phyloP scores from a whole-genome alignment of 2,888 invertebrate species.

The Nomada goodeniana region DNA sequence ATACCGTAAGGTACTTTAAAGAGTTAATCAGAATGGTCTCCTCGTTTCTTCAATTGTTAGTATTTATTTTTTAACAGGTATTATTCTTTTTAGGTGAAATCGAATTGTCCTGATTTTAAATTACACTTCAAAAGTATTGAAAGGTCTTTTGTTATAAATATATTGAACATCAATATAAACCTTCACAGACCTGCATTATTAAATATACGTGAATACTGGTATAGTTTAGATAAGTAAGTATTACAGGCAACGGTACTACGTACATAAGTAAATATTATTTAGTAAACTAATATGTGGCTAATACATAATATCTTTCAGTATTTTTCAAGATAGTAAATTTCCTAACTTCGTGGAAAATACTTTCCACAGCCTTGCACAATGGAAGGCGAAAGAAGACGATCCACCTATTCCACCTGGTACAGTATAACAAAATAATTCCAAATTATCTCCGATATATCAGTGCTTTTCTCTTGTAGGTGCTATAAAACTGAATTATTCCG shows the following conservation, averaged over 20 bases:
- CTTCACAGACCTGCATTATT: slow-evolving; percentile 91
- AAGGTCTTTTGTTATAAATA: slow-evolving; percentile 90
- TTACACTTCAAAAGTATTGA: slow-evolving; percentile 92
- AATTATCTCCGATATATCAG: not conserved
- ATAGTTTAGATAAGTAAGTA: slow-evolving; percentile 85
- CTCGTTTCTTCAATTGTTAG: not conserved
- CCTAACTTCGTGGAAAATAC: slow-evolving; percentile 68
- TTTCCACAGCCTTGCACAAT: slow-evolving; percentile 68
- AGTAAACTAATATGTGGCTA: not conserved
- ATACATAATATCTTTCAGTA: slow-evolving; percentile 63
- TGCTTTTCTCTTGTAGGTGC: slow-evolving; percentile 80
- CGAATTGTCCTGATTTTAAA: slow-evolving; percentile 93
- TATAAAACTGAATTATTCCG: slow-evolving; percentile 86
- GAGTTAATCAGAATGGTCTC: not conserved
- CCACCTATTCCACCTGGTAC: slow-evolving; percentile 90
- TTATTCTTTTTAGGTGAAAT: slow-evolving; percentile 87
- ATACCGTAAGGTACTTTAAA: slow-evolving; percentile 89
- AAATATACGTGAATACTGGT: slow-evolving; percentile 88
- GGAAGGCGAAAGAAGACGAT: slow-evolving; percentile 83
- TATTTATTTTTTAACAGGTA: not conserved
- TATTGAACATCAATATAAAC: slow-evolving; percentile 87
- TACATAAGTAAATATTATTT: not conserved
- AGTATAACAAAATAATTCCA: slow-evolving; percentile 1
- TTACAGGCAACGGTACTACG: too few species aligned
- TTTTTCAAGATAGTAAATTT: slow-evolving; percentile 69